Conservation (phyloP, 2,113 vertebrate species). For the Patagioenas fasciata region DNA sequence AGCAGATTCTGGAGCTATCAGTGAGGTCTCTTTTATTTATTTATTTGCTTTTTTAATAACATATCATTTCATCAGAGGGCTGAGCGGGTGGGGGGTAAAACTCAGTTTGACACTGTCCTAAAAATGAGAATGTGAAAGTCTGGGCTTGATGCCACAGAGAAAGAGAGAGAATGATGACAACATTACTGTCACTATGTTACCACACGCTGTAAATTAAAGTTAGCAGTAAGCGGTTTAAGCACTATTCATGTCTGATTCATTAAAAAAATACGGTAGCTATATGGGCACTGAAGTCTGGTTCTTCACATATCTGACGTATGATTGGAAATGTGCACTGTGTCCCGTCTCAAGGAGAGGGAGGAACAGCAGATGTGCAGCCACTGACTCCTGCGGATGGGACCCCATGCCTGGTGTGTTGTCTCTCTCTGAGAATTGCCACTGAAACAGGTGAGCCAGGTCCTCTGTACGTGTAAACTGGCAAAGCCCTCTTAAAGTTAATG, state of each 20-base stretch:
- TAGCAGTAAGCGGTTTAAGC: conserved; percentile 30
- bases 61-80: neutral
- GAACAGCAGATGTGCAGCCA: neutral
- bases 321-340: neutral
- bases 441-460: conserved; percentile 48
- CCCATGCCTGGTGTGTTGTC: neutral
- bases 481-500: conserved; percentile 50
- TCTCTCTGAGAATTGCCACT: neutral
- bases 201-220: conserved; percentile 63
- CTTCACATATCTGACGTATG: neutral
- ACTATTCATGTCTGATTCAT: conserved; percentile 61
- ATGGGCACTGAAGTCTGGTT: neutral
- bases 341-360: neutral
- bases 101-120: conserved; percentile 15
- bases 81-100: conserved; percentile 9
- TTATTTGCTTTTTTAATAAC: conserved; percentile 19
- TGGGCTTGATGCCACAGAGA: conserved; percentile 58
- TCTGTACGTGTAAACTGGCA: conserved; percentile 51
- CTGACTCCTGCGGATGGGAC: neutral
- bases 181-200: conserved; percentile 65
- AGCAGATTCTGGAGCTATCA: conserved; percentile 18
- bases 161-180: conserved; percentile 69
- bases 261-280: conserved; percentile 60
- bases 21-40: neutral
- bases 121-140: conserved; percentile 47